A percentile compares a stretch with the other conserved stretches of the same genome.
Evolutionary conservation across 2,888 invertebrate genomes (phyloP).

Genomic region (Autographa gamma): DNA sequence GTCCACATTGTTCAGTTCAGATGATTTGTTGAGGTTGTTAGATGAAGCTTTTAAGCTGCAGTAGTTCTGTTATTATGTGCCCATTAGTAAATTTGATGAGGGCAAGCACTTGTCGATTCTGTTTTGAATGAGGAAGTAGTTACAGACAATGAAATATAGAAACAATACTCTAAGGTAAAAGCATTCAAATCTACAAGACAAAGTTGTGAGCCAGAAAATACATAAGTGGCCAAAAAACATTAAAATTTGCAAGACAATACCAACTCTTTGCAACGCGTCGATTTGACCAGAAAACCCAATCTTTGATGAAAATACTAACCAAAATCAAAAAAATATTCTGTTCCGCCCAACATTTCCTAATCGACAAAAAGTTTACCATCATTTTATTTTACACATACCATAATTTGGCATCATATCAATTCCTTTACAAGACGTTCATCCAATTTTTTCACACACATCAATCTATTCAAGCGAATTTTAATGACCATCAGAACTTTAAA

Average conservation of each 20-base stretch:
- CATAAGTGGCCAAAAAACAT: neutral
- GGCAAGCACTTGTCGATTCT: neutral
- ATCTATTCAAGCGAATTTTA: conserved; percentile 46
- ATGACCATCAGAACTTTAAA: conserved; percentile 40
- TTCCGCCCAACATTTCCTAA: neutral
- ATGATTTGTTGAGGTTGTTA: conserved; percentile 58
- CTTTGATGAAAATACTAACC: no score
- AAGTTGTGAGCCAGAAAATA: neutral
- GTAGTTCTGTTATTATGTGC: conserved; percentile 20
- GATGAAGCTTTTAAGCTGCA: conserved; percentile 30
- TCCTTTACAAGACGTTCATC: conserved; percentile 27
- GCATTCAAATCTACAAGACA: neutral
- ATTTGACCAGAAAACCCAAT: no score
- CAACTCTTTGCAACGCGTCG: no score
- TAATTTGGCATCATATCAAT: conserved; percentile 26
- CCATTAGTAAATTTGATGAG: conserved; percentile 14
- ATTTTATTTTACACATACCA: conserved; percentile 16
- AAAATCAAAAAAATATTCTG: neutral
- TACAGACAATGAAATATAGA: no score
- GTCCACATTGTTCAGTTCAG: conserved; percentile 50
- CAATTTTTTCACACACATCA: conserved; percentile 52
- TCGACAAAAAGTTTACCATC: neutral
- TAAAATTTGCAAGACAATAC: no score
- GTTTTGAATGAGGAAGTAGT: neutral
- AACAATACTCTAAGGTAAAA: neutral